A percentile compares a stretch with the other conserved stretches of the same genome.
Conservation (phyloP, 2,888 invertebrate genomes). For the Pollenia labialis region DNA sequence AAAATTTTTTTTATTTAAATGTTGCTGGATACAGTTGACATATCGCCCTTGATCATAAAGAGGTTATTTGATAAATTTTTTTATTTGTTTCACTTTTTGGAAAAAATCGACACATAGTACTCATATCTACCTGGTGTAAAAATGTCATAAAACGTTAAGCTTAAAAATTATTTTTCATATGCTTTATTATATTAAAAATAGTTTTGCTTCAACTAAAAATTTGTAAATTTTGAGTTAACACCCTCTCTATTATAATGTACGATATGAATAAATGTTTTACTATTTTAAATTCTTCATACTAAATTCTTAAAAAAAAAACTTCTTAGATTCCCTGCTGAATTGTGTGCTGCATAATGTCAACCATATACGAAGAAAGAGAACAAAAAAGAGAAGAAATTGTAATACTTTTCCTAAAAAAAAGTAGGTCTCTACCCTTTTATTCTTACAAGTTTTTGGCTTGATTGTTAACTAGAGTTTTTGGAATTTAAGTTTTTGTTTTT, state of each 20-base stretch:
- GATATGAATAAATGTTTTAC: neutral
- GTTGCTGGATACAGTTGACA: too few species aligned
- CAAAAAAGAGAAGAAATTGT: slow-evolving; percentile 19
- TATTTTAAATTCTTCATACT: neutral
- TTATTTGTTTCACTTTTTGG: too few species aligned
- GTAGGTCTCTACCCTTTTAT: slow-evolving; percentile 59
- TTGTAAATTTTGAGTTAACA: too few species aligned
- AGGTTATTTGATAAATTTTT: too few species aligned
- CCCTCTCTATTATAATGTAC: neutral
- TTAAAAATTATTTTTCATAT: too few species aligned
- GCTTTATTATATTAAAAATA: too few species aligned
- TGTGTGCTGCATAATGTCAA: slow-evolving; percentile 33
- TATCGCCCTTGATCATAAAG: too few species aligned
- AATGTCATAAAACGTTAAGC: too few species aligned
- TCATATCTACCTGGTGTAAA: too few species aligned
- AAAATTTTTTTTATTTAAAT: too few species aligned
- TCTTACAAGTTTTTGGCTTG: slow-evolving; percentile 57
- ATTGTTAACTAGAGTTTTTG: slow-evolving; percentile 61
- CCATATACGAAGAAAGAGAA: neutral
- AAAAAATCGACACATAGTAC: too few species aligned
- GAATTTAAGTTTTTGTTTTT: slow-evolving; percentile 40
- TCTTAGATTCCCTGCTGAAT: neutral
- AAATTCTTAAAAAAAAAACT: neutral
- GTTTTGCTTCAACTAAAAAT: too few species aligned
- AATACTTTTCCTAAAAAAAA: slow-evolving; percentile 22